These are phyloP conservation scores for Meloidogyne floridensis DNA, from an alignment of 1,140 invertebrate species.

Conservation along the genomic window DNA sequence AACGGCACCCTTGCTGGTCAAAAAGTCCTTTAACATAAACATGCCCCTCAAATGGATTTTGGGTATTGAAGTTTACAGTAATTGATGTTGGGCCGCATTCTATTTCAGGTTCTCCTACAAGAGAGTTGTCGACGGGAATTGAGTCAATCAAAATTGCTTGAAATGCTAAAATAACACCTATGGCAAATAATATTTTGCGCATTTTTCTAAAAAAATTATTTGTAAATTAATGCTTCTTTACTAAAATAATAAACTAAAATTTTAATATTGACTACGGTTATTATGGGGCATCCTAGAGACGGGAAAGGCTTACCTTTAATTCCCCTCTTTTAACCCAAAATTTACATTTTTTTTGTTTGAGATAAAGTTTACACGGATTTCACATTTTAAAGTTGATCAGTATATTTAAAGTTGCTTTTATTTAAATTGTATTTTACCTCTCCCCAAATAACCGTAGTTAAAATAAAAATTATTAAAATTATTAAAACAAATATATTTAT, in stretches of 20 bases:
- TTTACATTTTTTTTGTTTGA: too few relatives aligned
- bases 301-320: too few relatives aligned
- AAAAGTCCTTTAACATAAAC: conserved; percentile 66
- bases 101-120: conserved; percentile 59
- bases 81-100: conserved; percentile 64
- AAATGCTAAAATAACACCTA: conserved; percentile 4
- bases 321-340: too few relatives aligned
- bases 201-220: not conserved
- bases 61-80: conserved; percentile 66
- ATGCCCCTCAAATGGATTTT: conserved; percentile 65
- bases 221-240: not conserved
- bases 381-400: too few relatives aligned
- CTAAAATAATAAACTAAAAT: not conserved
- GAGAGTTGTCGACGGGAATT: conserved; percentile 60
- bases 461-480: too few relatives aligned
- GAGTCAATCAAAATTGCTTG: conserved; percentile 17
- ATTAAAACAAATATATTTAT: too few relatives aligned
- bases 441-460: too few relatives aligned
- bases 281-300: too few relatives aligned
- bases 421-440: too few relatives aligned
- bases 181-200: conserved; percentile 1
- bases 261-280: too few relatives aligned
- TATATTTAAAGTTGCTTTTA: too few relatives aligned
- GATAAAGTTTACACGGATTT: too few relatives aligned
- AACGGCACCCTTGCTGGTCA: conserved; percentile 62